These are phyloP conservation scores for Poeciliopsis turneri DNA, from an alignment of 2,797 vertebrate species.

Conservation along the genomic window DNA sequence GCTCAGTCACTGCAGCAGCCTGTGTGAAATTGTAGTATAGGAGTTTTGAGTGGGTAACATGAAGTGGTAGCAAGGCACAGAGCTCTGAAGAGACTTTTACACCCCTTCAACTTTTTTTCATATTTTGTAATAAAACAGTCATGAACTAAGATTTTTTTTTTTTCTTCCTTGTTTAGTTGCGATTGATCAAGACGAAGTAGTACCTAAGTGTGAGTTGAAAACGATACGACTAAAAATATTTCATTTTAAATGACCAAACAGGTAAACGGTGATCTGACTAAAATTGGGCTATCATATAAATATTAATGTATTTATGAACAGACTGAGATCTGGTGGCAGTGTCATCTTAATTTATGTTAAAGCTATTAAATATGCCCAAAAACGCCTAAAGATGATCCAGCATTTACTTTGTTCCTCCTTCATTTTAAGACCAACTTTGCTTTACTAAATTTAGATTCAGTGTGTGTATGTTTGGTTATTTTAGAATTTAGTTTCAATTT, in stretches of 20 bases:
- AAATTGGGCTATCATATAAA: no score
- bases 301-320: neutral
- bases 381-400: neutral
- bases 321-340: neutral
- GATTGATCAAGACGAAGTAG: neutral
- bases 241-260: neutral
- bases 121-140: neutral
- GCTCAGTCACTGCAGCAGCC: conserved; percentile 24
- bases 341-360: neutral
- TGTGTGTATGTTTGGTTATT: neutral
- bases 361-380: neutral
- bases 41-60: conserved; percentile 45
- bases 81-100: neutral
- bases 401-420: neutral
- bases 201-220: neutral
- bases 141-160: neutral
- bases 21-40: conserved; percentile 19
- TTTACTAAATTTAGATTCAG: neutral
- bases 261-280: neutral
- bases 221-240: neutral
- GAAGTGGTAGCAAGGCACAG: conserved; percentile 29
- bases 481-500: neutral
- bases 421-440: neutral
- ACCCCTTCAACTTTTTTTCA: neutral
- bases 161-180: neutral